Conservation (phyloP, 2,797 vertebrate species). For the Cyclopterus lumpus region DNA sequence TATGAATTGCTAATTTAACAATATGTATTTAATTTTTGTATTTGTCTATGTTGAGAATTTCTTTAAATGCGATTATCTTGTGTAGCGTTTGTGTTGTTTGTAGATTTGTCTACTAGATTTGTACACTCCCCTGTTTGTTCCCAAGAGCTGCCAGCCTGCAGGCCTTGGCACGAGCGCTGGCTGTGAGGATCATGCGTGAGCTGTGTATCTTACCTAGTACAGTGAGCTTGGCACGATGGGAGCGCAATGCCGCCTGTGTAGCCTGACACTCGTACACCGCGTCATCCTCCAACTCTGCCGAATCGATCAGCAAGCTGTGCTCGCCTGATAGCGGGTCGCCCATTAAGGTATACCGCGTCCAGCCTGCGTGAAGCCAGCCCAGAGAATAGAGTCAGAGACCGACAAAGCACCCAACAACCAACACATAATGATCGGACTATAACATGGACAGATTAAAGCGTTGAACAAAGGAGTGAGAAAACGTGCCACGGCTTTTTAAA, state of each 20-base stretch:
- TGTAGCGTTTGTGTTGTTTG: constrained; percentile 9
- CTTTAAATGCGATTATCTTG: constrained; percentile 22
- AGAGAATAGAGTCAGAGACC: constrained; percentile 73
- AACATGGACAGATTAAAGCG: constrained; percentile 65
- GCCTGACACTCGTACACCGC: constrained; percentile 94
- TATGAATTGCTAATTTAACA: constrained; percentile 39
- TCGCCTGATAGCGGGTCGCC: constrained; percentile 88
- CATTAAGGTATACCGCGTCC: constrained; percentile 91
- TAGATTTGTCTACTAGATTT: constrained; percentile 36
- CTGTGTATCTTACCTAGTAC: constrained; percentile 87
- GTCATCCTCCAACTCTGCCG: constrained; percentile 89
- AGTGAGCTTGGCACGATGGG: constrained; percentile 88
- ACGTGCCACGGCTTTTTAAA: constrained; percentile 61
- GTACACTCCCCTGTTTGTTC: constrained; percentile 60
- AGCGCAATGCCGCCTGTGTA: constrained; percentile 90
- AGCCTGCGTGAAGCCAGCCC: constrained; percentile 84
- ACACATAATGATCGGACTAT: constrained; percentile 65
- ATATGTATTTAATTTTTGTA: constrained; percentile 11
- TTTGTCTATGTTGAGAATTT: constrained; percentile 7
- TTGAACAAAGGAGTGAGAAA: constrained; percentile 62
- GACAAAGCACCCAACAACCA: constrained; percentile 66
- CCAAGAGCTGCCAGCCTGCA: constrained; percentile 51
- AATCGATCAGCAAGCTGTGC: constrained; percentile 91
- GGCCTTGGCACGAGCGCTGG: constrained; percentile 57
- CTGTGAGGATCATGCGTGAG: constrained; percentile 69